Percentiles rank a stretch among this genome's conserved stretches.
Evolutionary conservation across 2,797 vertebrate genomes (phyloP).

Genomic region (Mastacembelus armatus): DNA sequence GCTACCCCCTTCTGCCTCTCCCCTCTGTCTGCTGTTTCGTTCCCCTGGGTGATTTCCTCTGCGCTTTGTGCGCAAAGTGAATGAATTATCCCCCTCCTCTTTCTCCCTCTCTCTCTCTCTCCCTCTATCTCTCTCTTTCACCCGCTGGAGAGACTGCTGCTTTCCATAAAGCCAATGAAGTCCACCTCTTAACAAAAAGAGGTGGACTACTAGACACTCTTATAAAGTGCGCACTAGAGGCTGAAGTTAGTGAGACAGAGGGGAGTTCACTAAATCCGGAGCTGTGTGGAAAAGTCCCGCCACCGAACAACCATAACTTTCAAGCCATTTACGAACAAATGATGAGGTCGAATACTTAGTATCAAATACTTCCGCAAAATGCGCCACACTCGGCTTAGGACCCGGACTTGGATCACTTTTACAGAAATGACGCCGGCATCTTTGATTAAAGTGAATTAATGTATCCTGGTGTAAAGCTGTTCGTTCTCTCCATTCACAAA

Average conservation of each 20-base stretch:
- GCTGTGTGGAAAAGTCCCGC: slow-evolving; percentile 20
- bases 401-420: no score
- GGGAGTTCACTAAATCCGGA: slow-evolving; percentile 51
- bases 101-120: slow-evolving; percentile 27
- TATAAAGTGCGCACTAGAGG: slow-evolving; percentile 70
- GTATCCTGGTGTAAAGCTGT: no score
- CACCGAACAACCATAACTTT: slow-evolving; percentile 5
- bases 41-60: slow-evolving; percentile 84
- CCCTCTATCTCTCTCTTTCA: slow-evolving; percentile 52
- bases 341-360: no score
- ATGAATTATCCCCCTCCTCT: slow-evolving; percentile 79
- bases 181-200: slow-evolving; percentile 86
- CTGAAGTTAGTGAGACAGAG: slow-evolving; percentile 60
- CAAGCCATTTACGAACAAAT: neutral
- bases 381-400: neutral
- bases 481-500: no score
- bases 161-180: slow-evolving; percentile 91
- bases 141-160: slow-evolving; percentile 82
- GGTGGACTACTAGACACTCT: slow-evolving; percentile 72
- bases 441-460: no score
- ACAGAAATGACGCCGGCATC: no score
- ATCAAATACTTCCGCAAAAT: neutral
- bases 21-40: slow-evolving; percentile 73
- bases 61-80: slow-evolving; percentile 86
- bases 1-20: slow-evolving; percentile 71